A percentile compares a stretch with the other conserved stretches of the same genome.
These are phyloP conservation scores for Epirrita christyi DNA, from an alignment of 2,888 invertebrate genomes.

Conservation along the genomic window DNA sequence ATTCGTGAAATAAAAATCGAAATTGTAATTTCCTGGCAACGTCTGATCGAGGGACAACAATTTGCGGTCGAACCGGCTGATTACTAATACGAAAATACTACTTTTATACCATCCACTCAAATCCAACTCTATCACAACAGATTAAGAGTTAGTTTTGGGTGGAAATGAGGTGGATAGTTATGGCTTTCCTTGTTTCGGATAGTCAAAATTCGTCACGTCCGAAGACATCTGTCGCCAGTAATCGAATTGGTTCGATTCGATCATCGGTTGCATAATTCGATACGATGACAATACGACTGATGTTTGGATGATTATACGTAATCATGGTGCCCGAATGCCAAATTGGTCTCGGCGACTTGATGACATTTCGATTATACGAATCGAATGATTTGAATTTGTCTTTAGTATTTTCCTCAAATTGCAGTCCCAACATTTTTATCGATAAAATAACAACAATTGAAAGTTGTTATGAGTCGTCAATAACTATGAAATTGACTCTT, in stretches of 20 bases:
- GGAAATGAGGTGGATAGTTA: slow-evolving; percentile 35
- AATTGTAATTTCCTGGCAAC: slow-evolving; percentile 83
- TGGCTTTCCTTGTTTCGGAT: slow-evolving; percentile 56
- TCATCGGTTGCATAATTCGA: slow-evolving; percentile 79
- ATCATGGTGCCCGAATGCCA: slow-evolving; percentile 59
- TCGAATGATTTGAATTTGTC: slow-evolving; percentile 45
- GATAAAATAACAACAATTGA: background rate
- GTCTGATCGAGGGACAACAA: slow-evolving; percentile 83
- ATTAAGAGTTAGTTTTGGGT: slow-evolving; percentile 39
- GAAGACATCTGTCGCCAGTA: slow-evolving; percentile 82
- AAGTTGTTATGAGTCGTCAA: background rate
- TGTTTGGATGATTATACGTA: slow-evolving; percentile 73
- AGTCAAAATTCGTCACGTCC: slow-evolving; percentile 83
- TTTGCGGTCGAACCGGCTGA: slow-evolving; percentile 82
- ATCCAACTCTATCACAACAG: slow-evolving; percentile 36
- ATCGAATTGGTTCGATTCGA: slow-evolving; percentile 76
- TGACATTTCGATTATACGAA: slow-evolving; percentile 71
- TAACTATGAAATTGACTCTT: no score
- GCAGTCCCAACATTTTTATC: background rate
- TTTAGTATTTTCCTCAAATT: background rate
- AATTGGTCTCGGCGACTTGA: slow-evolving; percentile 67
- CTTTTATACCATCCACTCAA: slow-evolving; percentile 38
- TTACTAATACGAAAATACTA: slow-evolving; percentile 75
- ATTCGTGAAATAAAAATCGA: slow-evolving; percentile 79
- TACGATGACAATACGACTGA: slow-evolving; percentile 77